Conservation (phyloP, 2,888 invertebrate species). For the Ernsta delagoae region DNA sequence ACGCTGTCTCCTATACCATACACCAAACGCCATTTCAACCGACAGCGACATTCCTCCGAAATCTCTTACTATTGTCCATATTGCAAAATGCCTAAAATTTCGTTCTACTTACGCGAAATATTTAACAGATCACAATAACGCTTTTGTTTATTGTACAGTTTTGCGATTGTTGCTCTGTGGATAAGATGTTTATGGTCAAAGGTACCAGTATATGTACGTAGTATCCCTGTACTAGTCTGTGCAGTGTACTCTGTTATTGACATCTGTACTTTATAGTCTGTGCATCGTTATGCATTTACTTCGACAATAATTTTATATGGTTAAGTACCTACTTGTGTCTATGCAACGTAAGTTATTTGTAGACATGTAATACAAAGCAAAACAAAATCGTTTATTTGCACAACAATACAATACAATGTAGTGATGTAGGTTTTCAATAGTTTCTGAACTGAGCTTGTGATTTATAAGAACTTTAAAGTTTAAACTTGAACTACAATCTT, state of each 20-base stretch:
- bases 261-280: neutral
- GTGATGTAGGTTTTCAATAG: no score
- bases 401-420: no score
- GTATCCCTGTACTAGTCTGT: no score
- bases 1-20: no score
- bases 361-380: no score
- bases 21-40: neutral
- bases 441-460: no score
- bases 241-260: neutral
- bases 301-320: neutral
- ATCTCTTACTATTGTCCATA: conserved; percentile 34
- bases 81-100: conserved; percentile 29
- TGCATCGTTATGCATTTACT: neutral
- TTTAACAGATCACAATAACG: conserved; percentile 20
- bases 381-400: no score
- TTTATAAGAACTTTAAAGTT: no score
- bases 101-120: conserved; percentile 12
- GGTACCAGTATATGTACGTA: neutral
- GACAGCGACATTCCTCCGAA: conserved; percentile 25
- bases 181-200: conserved; percentile 24
- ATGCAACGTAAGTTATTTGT: neutral
- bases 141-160: conserved; percentile 28
- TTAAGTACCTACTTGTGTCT: neutral
- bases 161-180: neutral
- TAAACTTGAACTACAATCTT: no score